Base-by-base conservation (phyloP, 2,113 vertebrate species). In the Triplophysa dalaica region DNA sequence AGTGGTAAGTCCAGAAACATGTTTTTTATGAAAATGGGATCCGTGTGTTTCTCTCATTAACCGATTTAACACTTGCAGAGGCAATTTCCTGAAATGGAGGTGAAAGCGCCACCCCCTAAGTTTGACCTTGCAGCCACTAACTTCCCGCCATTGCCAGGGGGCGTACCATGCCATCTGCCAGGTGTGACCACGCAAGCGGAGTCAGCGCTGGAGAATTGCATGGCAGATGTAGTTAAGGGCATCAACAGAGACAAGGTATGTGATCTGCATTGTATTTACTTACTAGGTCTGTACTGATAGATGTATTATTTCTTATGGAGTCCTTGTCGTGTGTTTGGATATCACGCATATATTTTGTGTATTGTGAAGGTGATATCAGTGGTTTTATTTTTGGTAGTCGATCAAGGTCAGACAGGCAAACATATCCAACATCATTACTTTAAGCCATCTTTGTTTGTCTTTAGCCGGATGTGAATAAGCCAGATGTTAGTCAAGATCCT, bases 81-180 rank as follows among this genome's bases (percentile, higher is more conserved):
- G 86, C 90, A 91, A 29, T 88, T 90, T 41, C 91, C 94, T 65
- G 86, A 93, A 75, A 70, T 89, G 73, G 96, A 97, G 90, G 90
- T 94, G 78, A 97, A 96, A 83, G 87, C 94, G 85, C 94, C 93
- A 61, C 93, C 94, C 85, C 95, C 96, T 88, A 98, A 98, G 88
- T 98, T 99, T 91, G 97, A 98, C 85, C 91, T 99, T 85, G 88
- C 96, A 82, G 93, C 96, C 78, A 95, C 95, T 26, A 99, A 96
- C 90, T 99, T 99, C 89, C 97, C 97, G 13, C 97, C 97, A 70
- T 92, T 99, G 86, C 97, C 97, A 70, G 97, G 97, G 86, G 97
- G 95, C 67, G 92, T 95, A 82, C 43, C 75, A 12, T 61, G 64
- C 26, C 33, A 14, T 10, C 16, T 26, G 5, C 43, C 83, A 1